A percentile compares a stretch with the other conserved stretches of the same genome.
Conservation (phyloP, 2,797 vertebrate species). For the Remorina albescens region DNA sequence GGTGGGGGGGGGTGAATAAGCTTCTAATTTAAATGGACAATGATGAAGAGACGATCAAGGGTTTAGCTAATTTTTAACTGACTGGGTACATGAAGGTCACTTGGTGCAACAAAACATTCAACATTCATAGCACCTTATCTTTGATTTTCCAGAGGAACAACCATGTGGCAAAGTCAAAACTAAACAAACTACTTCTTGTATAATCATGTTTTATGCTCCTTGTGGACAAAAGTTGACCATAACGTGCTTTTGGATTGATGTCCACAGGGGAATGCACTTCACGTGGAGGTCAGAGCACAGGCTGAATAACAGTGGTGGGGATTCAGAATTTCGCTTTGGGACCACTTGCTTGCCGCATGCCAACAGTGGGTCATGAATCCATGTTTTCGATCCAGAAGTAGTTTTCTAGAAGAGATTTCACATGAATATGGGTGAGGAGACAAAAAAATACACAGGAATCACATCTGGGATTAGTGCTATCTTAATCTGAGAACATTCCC, state of each 20-base stretch:
- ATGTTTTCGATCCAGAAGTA: slow-evolving; percentile 18
- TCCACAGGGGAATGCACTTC: slow-evolving; percentile 11
- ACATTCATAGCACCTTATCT: slow-evolving; percentile 45
- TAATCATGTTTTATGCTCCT: slow-evolving; percentile 52
- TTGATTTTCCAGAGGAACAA: slow-evolving; percentile 57
- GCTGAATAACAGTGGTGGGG: slow-evolving; percentile 37
- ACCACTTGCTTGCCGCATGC: background rate
- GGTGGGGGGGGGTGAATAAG: slow-evolving; percentile 22
- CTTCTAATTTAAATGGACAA: slow-evolving; percentile 60
- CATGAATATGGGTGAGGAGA: background rate
- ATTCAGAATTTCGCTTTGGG: slow-evolving; percentile 28
- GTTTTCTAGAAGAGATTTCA: slow-evolving; percentile 11
- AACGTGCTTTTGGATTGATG: slow-evolving; percentile 1
- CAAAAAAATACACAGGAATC: background rate
- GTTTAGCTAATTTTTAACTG: slow-evolving; percentile 31
- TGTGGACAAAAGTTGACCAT: slow-evolving; percentile 25
- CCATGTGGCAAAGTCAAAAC: slow-evolving; percentile 45
- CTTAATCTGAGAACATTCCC: slow-evolving; percentile 27
- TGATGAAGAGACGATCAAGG: slow-evolving; percentile 47
- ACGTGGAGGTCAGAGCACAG: slow-evolving; percentile 44
- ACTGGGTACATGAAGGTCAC: slow-evolving; percentile 17
- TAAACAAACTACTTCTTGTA: slow-evolving; percentile 58
- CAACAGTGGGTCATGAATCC: slow-evolving; percentile 4
- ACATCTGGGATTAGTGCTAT: slow-evolving; percentile 28
- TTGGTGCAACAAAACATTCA: slow-evolving; percentile 44